Evolutionary conservation across 1,140 invertebrate species (phyloP).

Genomic region (Formica selysi): DNA sequence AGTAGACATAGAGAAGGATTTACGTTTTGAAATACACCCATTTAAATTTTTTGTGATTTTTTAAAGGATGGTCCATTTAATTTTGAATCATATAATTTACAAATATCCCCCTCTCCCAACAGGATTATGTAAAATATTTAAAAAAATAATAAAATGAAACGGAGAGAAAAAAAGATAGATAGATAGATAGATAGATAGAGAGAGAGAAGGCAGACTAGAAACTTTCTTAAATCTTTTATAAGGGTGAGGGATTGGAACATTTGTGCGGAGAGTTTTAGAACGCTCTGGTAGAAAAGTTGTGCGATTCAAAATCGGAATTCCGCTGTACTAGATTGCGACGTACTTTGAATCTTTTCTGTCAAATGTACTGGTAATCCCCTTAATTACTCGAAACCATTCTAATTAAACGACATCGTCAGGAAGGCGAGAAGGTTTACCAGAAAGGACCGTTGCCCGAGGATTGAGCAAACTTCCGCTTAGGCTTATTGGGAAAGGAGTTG

Average conservation of each 20-base stretch:
- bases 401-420: constrained; percentile 59
- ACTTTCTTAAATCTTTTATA: not conserved
- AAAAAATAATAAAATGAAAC: not conserved
- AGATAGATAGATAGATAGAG: too few species aligned
- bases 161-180: not conserved
- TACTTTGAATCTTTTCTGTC: constrained; percentile 37
- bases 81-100: too few species aligned
- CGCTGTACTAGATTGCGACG: not conserved
- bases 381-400: constrained; percentile 59
- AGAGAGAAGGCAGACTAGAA: not conserved
- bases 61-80: not conserved
- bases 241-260: not conserved
- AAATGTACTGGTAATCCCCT: constrained; percentile 39
- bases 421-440: constrained; percentile 49
- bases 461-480: constrained; percentile 46
- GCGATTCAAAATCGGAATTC: constrained; percentile 17
- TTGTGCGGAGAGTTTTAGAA: constrained; percentile 14
- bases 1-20: too few species aligned
- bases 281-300: not conserved
- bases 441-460: constrained; percentile 26
- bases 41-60: not conserved
- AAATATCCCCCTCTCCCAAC: too few species aligned
- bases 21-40: too few species aligned
- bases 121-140: not conserved
- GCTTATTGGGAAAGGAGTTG: constrained; percentile 6